These are phyloP conservation scores for Rhynchonycteris naso DNA, from an alignment of 2,797 vertebrate species.

Conservation along the genomic window DNA sequence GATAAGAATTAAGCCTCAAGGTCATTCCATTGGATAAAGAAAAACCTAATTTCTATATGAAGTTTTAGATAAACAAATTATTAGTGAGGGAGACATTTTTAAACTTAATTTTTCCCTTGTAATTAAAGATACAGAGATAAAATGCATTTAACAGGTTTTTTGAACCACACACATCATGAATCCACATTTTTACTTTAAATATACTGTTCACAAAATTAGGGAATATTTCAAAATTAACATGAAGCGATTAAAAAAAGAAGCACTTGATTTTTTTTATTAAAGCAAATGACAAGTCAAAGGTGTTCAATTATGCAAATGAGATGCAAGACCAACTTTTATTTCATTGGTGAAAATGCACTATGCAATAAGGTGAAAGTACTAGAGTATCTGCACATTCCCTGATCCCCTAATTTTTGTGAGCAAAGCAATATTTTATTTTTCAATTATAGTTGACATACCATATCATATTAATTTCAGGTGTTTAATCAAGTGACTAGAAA, in stretches of 20 bases:
- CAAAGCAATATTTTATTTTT: neutral
- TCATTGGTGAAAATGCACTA: too few relatives aligned
- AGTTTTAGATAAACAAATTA: neutral
- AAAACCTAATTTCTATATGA: neutral
- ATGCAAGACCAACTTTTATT: too few relatives aligned
- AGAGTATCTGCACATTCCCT: too few relatives aligned
- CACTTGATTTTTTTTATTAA: too few relatives aligned
- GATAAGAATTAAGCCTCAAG: neutral
- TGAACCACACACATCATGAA: neutral
- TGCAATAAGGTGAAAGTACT: too few relatives aligned
- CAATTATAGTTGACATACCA: neutral
- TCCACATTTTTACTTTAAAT: neutral
- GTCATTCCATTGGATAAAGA: neutral
- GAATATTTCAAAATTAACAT: too few relatives aligned
- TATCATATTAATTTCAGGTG: neutral
- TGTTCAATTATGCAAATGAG: too few relatives aligned
- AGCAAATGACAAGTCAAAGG: too few relatives aligned
- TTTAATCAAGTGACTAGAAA: neutral
- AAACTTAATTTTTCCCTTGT: neutral
- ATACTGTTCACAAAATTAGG: too few relatives aligned
- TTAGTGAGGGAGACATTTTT: neutral
- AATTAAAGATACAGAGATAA: neutral
- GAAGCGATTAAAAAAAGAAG: too few relatives aligned
- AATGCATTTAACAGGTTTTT: neutral
- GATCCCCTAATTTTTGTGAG: too few relatives aligned